Base-by-base conservation (phyloP, 2,113 vertebrate species). In the Limanda limanda region DNA sequence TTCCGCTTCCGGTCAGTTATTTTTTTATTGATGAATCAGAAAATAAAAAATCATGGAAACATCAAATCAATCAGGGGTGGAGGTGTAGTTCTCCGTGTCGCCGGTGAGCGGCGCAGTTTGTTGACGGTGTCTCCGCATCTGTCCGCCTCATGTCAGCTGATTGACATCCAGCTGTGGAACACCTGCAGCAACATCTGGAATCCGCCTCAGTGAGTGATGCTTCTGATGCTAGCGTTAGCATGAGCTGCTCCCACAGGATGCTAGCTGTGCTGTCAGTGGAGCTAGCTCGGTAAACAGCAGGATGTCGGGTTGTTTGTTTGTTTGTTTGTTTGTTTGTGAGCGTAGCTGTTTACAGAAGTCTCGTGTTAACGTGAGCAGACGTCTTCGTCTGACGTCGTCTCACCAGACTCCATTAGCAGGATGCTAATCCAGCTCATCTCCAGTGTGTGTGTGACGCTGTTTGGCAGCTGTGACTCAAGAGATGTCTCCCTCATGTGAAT, bases 1-100 rank as follows among this genome's bases (percentile, higher is more conserved):
- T 31, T 88, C 86, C 82, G 82, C 1, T 86, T 90, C 89, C 89
- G n/a, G 72, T 75, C 63, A 6, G 2, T 54, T 9, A n/a, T n/a
- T n/a, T 54, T 8, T 8, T 21, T 10, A 54, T 9, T 54, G 15
- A 27, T 27, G 4, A 45, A 10, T 17, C 10, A 35, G 40, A 37
- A 3, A 3, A 1, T 17, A 52, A 11, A 52, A 40, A 18, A 23
- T 42, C 5, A 70, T 47, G 17, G 57, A 48, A 57, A 20, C 2
- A 45, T 11, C 51, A 17, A n/a, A 45, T 12, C 8, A 14, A n/a
- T 13, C 13, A 13, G 24, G 47, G 14, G 15, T 45, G 3, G 0
- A 24, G 10, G 0, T 27, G 25, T 42, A 12, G 1, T 59, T 14
- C 10, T 12, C 1, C 0, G 7, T 13, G 7, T 45, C 2, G 24